Evolutionary conservation across 2,113 vertebrate genomes (phyloP), one percentile per base, ranked within the genome.

Genomic region (Cairina moschata): DNA sequence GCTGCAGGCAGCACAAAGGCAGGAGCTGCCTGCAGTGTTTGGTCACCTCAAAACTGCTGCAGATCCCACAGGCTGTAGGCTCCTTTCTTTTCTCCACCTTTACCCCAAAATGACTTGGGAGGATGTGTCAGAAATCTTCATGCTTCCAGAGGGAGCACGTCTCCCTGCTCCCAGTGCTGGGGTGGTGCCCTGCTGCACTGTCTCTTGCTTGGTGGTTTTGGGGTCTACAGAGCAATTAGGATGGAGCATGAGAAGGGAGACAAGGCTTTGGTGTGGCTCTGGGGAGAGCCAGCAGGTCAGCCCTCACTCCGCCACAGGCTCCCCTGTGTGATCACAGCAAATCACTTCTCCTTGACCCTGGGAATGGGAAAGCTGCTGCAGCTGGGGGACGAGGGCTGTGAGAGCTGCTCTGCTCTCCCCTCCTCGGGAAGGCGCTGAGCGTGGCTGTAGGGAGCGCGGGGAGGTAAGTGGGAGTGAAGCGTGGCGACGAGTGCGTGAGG

Each of bases 171-270:
- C 38, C 38, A 18, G 42, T 2, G 4, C 12, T 0, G 0, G 22
- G 38, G 50, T 1, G 0, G 9, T 14, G 56, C 11, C 4, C 60
- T 40, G 42, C 54, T 71, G 18, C 0, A 0, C 34, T 74, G 42
- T 20, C 42, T 76, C 29, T 66, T 31, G 11, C 62, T 59, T 60
- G 1, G 2, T 3, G 2, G 36, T 74, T 23, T 9, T 60, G 54
- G 32, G 29, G 65, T 48, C 36, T 63, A 13, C 50, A 16, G 40
- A 62, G 31, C 28, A 77, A 23, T 56, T 38, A 22, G n/a, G 44
- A 8, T 22, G 1, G 4, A 38, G 7, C 13, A 14, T 31, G 34
- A 21, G 14, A 4, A 5, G 10, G 11, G 15, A 28, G 8, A 6
- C 46, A 20, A 46, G 82, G 29, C 54, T 76, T 60, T 58, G 28